These are phyloP conservation scores for Chitala chitala DNA, from an alignment of 2,113 vertebrate genomes.

Conservation along the genomic window DNA sequence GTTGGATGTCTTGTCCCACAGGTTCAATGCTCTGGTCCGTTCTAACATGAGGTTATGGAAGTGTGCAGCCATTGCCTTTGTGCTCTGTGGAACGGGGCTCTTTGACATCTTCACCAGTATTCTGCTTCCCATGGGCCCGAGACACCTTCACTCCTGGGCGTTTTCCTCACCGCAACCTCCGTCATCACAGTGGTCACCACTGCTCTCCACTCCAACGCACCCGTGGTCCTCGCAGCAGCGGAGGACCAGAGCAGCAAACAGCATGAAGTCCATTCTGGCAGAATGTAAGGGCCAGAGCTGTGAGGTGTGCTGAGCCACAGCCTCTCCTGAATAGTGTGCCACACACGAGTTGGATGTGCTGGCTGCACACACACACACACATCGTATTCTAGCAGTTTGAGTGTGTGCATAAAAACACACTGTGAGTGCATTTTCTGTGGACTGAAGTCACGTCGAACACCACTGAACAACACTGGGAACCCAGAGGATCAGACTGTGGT, in stretches of 20 bases:
- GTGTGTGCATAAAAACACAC: no score
- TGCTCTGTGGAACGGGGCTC: conserved; percentile 65
- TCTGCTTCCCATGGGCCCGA: conserved; percentile 47
- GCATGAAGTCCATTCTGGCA: conserved; percentile 57
- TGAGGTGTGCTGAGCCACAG: not conserved
- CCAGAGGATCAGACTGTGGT: no score
- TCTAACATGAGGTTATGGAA: conserved; percentile 79
- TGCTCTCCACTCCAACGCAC: conserved; percentile 17
- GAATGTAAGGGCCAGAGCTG: conserved; percentile 58
- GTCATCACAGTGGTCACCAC: conserved; percentile 25
- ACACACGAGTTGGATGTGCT: no score
- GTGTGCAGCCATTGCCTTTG: conserved; percentile 63
- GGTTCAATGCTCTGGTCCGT: conserved; percentile 66
- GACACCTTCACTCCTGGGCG: conserved; percentile 31
- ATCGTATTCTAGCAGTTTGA: no score
- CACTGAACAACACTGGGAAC: no score
- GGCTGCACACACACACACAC: not conserved
- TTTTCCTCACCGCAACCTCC: conserved; percentile 36
- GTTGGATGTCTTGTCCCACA: conserved; percentile 49
- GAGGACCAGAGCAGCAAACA: conserved; percentile 46
- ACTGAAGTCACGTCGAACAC: no score
- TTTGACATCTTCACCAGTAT: conserved; percentile 63
- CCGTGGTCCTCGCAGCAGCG: conserved; percentile 46
- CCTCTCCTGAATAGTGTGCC: not conserved
- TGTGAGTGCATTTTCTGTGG: no score